phyloP scores from a whole-genome alignment of 2,888 invertebrate species.

The Linnaemya tessellans region DNA sequence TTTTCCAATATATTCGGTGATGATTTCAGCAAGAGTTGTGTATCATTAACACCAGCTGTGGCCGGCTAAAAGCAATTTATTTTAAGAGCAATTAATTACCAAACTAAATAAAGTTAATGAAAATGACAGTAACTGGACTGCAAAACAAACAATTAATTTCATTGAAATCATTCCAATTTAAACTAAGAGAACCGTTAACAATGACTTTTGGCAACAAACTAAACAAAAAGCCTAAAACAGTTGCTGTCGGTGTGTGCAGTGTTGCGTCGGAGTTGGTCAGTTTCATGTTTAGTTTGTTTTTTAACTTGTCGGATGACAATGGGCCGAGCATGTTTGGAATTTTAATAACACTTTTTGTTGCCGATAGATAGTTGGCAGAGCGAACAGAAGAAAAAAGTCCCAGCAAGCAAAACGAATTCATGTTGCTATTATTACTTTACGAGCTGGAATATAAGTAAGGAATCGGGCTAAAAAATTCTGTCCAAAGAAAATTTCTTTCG shows the following conservation, averaged over 20 bases:
- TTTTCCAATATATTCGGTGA: slow-evolving; percentile 83
- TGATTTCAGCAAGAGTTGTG: slow-evolving; percentile 80
- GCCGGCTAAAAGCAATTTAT: slow-evolving; percentile 55
- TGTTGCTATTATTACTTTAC: no score
- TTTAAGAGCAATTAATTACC: slow-evolving; percentile 6
- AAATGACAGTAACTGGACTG: no score
- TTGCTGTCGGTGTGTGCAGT: neutral
- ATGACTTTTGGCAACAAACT: slow-evolving; percentile 63
- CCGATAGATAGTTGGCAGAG: slow-evolving; percentile 33
- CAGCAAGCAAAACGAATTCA: slow-evolving; percentile 34
- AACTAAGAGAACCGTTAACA: slow-evolving; percentile 32
- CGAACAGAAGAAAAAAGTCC: slow-evolving; percentile 5
- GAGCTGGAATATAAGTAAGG: no score
- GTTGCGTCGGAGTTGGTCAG: slow-evolving; percentile 40
- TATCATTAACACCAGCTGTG: slow-evolving; percentile 76
- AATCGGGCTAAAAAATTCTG: no score
- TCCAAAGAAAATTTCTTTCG: no score
- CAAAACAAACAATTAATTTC: neutral
- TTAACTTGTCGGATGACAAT: slow-evolving; percentile 68
- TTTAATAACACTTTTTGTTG: slow-evolving; percentile 45
- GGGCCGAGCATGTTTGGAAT: slow-evolving; percentile 66
- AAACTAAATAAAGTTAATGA: neutral
- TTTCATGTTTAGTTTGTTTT: slow-evolving; percentile 44
- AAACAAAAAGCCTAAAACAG: slow-evolving; percentile 41
- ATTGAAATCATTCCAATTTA: slow-evolving; percentile 24